Evolutionary conservation across 2,888 invertebrate genomes (phyloP).

Genomic region (Apodemia duryi): DNA sequence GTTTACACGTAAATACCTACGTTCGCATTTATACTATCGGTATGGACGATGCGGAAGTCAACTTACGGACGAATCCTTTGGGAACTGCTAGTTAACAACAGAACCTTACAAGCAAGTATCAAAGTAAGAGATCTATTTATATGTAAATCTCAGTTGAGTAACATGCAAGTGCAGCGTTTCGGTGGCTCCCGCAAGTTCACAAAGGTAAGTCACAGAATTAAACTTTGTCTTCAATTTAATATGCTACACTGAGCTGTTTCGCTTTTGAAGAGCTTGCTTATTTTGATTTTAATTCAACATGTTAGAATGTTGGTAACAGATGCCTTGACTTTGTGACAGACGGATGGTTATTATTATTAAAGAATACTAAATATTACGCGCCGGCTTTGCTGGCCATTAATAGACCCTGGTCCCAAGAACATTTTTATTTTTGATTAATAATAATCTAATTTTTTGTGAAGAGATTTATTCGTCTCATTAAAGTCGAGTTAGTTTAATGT

Average conservation of each 20-base stretch:
- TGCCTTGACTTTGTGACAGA: not conserved
- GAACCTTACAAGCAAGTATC: conserved; percentile 1
- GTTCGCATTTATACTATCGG: too few relatives aligned
- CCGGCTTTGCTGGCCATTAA: too few relatives aligned
- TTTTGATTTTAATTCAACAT: conserved; percentile 1
- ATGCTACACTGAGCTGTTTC: conserved; percentile 1
- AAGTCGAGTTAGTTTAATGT: too few relatives aligned
- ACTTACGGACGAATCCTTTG: not conserved
- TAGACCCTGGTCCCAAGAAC: too few relatives aligned
- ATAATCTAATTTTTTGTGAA: too few relatives aligned
- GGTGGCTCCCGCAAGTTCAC: not conserved
- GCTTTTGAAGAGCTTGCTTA: conserved; percentile 9
- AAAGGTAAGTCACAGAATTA: conserved; percentile 14
- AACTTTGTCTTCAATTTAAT: conserved; percentile 10
- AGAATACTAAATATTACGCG: too few relatives aligned
- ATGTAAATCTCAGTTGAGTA: conserved; percentile 7
- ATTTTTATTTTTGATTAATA: too few relatives aligned
- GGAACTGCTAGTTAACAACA: not conserved
- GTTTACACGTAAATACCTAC: too few relatives aligned
- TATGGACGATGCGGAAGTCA: not conserved
- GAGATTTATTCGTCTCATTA: too few relatives aligned
- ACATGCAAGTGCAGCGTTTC: not conserved
- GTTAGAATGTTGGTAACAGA: conserved; percentile 3
- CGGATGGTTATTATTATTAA: not conserved
- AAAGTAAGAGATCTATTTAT: conserved; percentile 13